A percentile compares a stretch with the other conserved stretches of the same genome.
phyloP scores from a whole-genome alignment of 2,888 invertebrate species.

The Andrena camellia region DNA sequence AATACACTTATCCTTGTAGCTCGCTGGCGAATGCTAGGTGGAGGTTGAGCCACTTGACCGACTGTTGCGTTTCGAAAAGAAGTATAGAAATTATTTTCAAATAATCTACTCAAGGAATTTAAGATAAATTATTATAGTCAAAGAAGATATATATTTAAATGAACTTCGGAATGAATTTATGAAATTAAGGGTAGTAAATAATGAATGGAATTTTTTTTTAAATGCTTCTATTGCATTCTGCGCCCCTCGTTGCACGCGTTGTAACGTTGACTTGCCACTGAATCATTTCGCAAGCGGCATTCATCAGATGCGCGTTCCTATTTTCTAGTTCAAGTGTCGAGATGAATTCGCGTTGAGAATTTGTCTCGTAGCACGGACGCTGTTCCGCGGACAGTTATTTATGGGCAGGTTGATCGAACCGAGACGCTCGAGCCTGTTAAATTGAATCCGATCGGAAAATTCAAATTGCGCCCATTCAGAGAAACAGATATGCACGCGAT shows the following conservation, averaged over 20 bases:
- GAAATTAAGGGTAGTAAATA: background rate
- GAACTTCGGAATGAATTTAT: background rate
- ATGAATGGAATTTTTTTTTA: no score
- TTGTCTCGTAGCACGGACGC: slow-evolving; percentile 15
- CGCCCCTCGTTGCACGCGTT: background rate
- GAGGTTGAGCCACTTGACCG: no score
- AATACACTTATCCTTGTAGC: no score
- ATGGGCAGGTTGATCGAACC: background rate
- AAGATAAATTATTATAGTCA: no score
- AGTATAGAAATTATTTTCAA: no score
- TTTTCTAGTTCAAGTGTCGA: background rate
- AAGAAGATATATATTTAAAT: background rate
- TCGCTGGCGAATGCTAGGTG: no score
- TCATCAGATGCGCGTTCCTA: background rate
- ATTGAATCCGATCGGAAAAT: slow-evolving; percentile 37
- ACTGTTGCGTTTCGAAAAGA: no score
- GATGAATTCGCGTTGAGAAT: slow-evolving; percentile 14
- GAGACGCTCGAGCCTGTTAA: slow-evolving; percentile 5
- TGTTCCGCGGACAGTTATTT: slow-evolving; percentile 15
- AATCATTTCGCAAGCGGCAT: background rate
- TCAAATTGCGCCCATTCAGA: slow-evolving; percentile 32
- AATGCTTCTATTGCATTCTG: background rate
- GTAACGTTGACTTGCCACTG: background rate
- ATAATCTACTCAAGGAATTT: no score
- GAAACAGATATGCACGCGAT: slow-evolving; percentile 7